phyloP scores from a whole-genome alignment of 2,888 invertebrate species.

The Parnassius mnemosyne region DNA sequence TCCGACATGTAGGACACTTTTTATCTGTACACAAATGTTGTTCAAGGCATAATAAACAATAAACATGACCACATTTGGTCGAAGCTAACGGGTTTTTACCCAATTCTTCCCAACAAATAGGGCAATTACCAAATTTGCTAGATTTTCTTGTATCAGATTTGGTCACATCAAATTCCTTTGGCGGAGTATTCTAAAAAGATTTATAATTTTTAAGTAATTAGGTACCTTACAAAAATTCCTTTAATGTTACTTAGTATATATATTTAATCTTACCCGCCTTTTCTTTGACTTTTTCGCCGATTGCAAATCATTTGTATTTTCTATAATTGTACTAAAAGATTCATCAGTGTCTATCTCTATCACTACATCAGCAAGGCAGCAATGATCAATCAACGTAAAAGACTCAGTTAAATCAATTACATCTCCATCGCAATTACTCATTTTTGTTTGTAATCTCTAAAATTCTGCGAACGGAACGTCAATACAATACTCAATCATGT shows the following conservation, averaged over 20 bases:
- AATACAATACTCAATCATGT: too few relatives aligned
- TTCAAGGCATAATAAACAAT: slow-evolving; percentile 51
- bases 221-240: too few relatives aligned
- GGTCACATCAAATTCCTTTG: neutral
- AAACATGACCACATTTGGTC: slow-evolving; percentile 66
- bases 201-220: neutral
- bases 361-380: slow-evolving; percentile 34
- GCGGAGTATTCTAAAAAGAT: slow-evolving; percentile 1
- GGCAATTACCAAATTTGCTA: slow-evolving; percentile 46
- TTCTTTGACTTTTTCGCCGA: neutral
- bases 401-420: slow-evolving; percentile 48
- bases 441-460: slow-evolving; percentile 4
- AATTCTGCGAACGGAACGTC: too few relatives aligned
- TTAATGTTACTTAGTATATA: neutral
- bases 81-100: slow-evolving; percentile 54
- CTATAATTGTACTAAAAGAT: slow-evolving; percentile 29
- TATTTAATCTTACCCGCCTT: neutral
- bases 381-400: slow-evolving; percentile 38
- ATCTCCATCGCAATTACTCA: slow-evolving; percentile 22
- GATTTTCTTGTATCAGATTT: slow-evolving; percentile 3
- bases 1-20: slow-evolving; percentile 58
- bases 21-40: slow-evolving; percentile 40
- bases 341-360: slow-evolving; percentile 49
- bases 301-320: neutral
- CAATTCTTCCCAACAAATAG: slow-evolving; percentile 58